Percentiles rank a stretch among this genome's conserved stretches.
These are phyloP conservation scores for Aegithalos caudatus DNA, from an alignment of 2,113 vertebrate species.

Conservation along the genomic window DNA sequence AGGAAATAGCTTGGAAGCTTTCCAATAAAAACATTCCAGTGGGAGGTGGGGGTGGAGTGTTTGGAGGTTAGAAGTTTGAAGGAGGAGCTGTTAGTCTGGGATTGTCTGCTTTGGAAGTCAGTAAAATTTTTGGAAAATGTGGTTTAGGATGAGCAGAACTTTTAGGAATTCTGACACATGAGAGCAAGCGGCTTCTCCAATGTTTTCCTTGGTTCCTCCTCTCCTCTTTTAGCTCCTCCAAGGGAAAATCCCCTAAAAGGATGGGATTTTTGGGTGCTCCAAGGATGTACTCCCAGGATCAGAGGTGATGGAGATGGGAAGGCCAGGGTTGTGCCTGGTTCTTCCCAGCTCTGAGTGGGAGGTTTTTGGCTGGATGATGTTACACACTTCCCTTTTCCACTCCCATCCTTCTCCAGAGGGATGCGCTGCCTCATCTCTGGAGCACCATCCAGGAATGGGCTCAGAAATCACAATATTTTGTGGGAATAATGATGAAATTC, in stretches of 20 bases:
- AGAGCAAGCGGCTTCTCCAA: neutral
- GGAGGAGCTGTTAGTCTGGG: neutral
- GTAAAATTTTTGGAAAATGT: neutral
- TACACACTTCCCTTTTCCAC: neutral
- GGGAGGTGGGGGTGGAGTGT: neutral
- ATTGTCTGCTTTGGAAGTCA: neutral
- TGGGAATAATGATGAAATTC: neutral
- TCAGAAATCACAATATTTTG: neutral
- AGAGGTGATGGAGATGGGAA: neutral
- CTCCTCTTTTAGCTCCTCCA: neutral
- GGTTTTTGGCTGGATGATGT: neutral
- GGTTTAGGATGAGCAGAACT: neutral
- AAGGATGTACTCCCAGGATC: fast-evolving
- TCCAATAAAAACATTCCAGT: neutral
- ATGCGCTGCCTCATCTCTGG: neutral
- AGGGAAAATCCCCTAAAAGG: neutral
- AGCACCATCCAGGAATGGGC: neutral
- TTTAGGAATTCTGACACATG: fast-evolving
- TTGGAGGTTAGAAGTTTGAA: neutral
- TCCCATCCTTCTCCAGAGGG: neutral
- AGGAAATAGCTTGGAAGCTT: neutral
- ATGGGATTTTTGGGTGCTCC: neutral
- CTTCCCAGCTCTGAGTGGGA: neutral
- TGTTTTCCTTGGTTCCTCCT: neutral
- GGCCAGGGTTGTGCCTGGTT: neutral